Evolutionary conservation across 2,888 invertebrate genomes (phyloP).

Genomic region (Andrena chrysosceles): DNA sequence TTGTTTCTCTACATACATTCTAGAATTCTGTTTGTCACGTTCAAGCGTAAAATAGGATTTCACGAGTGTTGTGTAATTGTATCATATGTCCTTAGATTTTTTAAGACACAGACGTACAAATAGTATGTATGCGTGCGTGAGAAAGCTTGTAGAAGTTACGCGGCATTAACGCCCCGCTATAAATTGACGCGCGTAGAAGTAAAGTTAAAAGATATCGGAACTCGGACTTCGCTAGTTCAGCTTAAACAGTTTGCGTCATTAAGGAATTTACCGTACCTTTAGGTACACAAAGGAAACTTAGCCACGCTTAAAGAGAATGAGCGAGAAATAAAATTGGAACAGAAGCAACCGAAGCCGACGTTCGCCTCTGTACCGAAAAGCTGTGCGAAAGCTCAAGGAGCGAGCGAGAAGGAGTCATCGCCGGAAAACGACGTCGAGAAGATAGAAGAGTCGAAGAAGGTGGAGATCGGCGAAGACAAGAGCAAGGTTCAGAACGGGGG

Average conservation of each 20-base stretch:
- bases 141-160: slow-evolving; percentile 59
- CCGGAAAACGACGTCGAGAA: slow-evolving; percentile 77
- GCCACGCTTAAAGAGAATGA: slow-evolving; percentile 81
- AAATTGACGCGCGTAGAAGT: slow-evolving; percentile 25
- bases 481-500: slow-evolving; percentile 82
- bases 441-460: slow-evolving; percentile 76
- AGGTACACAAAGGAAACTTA: slow-evolving; percentile 84
- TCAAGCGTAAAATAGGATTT: slow-evolving; percentile 23
- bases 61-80: slow-evolving; percentile 17
- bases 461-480: slow-evolving; percentile 78
- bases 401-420: slow-evolving; percentile 78
- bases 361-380: slow-evolving; percentile 79
- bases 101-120: slow-evolving; percentile 43
- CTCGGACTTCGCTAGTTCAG: slow-evolving; percentile 47
- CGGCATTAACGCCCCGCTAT: slow-evolving; percentile 17
- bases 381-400: slow-evolving; percentile 74
- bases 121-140: slow-evolving; percentile 50
- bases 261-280: slow-evolving; percentile 77
- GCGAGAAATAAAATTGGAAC: slow-evolving; percentile 80
- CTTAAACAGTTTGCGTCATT: slow-evolving; percentile 64
- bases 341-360: slow-evolving; percentile 75
- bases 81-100: slow-evolving; percentile 17
- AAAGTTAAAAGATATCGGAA: slow-evolving; percentile 37
- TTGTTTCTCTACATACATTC: slow-evolving; percentile 32
- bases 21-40: background rate